Percentiles rank a stretch among this genome's conserved stretches.
phyloP scores from a whole-genome alignment of 2,888 invertebrate species.

The Cactoblastis cactorum region DNA sequence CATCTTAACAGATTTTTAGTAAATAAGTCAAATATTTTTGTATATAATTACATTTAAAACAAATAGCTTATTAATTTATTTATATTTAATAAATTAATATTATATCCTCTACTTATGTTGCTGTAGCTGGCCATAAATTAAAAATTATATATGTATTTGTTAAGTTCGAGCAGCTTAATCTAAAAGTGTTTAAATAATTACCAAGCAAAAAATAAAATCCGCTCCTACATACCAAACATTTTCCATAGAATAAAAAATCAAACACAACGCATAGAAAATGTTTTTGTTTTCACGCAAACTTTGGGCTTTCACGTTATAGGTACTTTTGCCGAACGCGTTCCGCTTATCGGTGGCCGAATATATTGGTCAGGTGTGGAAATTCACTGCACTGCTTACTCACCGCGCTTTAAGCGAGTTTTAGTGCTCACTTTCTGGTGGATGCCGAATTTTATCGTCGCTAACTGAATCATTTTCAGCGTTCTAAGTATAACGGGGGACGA shows the following conservation, averaged over 20 bases:
- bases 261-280: background rate
- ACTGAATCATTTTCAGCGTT: conserved; percentile 78
- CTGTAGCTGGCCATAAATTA: too few relatives aligned
- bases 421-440: conserved; percentile 79
- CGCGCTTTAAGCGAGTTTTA: conserved; percentile 66
- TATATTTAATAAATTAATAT: too few relatives aligned
- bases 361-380: conserved; percentile 25
- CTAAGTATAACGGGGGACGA: conserved; percentile 31
- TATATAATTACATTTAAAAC: too few relatives aligned
- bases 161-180: too few relatives aligned
- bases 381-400: conserved; percentile 78
- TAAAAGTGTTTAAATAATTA: too few relatives aligned
- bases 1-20: too few relatives aligned
- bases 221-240: conserved; percentile 9
- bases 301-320: conserved; percentile 3
- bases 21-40: too few relatives aligned
- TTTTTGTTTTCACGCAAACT: conserved; percentile 2
- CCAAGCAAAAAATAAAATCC: too few relatives aligned
- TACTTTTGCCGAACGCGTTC: background rate
- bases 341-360: background rate
- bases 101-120: too few relatives aligned
- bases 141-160: too few relatives aligned
- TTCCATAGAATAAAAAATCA: background rate
- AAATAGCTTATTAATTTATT: too few relatives aligned
- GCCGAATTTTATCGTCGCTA: conserved; percentile 82